These are phyloP conservation scores for Periparus ater DNA, from an alignment of 2,797 vertebrate species.

Conservation along the genomic window DNA sequence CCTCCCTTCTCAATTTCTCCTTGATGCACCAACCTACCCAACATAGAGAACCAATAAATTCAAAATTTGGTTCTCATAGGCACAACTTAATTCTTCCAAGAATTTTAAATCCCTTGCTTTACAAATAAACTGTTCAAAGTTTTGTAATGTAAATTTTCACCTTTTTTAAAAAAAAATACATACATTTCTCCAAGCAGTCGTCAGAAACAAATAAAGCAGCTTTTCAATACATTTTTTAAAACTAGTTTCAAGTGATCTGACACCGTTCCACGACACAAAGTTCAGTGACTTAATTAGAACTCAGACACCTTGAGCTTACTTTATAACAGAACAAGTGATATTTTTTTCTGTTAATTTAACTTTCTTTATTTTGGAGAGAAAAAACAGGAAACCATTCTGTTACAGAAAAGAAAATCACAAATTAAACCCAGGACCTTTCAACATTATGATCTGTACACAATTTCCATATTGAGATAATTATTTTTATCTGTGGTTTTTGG, in stretches of 20 bases:
- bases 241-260: background rate
- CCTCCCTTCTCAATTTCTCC: background rate
- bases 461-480: background rate
- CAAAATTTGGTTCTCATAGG: background rate
- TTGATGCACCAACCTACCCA: background rate
- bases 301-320: background rate
- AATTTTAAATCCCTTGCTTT: background rate
- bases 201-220: background rate
- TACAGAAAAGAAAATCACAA: background rate
- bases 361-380: background rate
- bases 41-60: background rate
- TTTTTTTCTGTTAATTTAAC: background rate
- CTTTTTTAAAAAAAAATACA: background rate
- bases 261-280: accelerated
- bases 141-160: background rate
- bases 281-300: background rate
- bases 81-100: background rate
- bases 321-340: background rate
- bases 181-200: background rate
- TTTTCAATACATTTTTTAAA: background rate
- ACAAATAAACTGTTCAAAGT: background rate
- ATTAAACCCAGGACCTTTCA: background rate
- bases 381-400: background rate
- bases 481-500: background rate
- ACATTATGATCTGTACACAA: background rate